Conservation (phyloP, 2,113 vertebrate species). For the Calypte anna region DNA sequence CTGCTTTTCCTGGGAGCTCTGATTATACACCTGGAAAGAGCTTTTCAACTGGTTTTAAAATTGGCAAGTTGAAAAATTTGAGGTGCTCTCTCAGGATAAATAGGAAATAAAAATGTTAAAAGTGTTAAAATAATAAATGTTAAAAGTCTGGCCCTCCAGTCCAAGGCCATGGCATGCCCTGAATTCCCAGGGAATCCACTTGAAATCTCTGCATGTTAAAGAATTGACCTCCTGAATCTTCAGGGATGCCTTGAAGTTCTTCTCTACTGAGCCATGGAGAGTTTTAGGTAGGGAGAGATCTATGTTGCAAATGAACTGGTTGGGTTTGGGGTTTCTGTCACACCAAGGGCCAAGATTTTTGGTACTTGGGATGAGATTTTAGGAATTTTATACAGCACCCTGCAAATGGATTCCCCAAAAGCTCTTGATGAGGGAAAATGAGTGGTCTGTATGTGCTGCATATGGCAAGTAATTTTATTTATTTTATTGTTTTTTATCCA, state of each 20-base stretch:
- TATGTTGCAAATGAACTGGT: neutral
- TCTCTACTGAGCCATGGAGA: neutral
- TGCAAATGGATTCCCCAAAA: neutral
- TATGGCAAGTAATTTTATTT: neutral
- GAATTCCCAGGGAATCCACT: neutral
- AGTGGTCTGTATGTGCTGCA: neutral
- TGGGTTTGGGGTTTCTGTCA: neutral
- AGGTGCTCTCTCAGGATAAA: neutral
- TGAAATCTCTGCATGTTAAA: neutral
- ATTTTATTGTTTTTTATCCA: too few relatives aligned
- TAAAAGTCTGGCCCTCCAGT: neutral
- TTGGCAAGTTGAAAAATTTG: neutral
- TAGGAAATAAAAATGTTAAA: neutral
- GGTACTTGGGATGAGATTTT: neutral
- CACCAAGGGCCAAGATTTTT: neutral
- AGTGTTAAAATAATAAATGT: too few relatives aligned
- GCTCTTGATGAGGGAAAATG: neutral
- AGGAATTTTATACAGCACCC: neutral
- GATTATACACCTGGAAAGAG: neutral
- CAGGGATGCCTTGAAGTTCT: neutral
- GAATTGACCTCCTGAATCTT: neutral
- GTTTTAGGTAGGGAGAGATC: neutral
- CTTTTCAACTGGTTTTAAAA: constrained; percentile 11
- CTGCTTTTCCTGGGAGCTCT: neutral
- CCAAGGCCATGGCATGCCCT: neutral